Conservation (phyloP, 1,140 invertebrate species). For the Neodiprion lecontei region DNA sequence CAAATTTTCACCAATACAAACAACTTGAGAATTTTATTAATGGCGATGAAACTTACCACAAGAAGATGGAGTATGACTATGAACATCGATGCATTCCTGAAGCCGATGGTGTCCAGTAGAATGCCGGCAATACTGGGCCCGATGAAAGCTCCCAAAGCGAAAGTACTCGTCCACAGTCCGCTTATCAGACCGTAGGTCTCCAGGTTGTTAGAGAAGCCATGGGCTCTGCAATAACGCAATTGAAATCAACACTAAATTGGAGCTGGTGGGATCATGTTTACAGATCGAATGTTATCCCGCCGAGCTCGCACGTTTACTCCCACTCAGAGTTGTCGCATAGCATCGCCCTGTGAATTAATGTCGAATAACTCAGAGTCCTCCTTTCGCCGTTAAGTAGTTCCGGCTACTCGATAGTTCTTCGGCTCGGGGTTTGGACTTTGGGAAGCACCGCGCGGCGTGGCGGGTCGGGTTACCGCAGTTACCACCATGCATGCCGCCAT, state of each 20-base stretch:
- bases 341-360: too few relatives aligned
- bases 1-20: too few relatives aligned
- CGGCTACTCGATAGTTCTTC: background rate
- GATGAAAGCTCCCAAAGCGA: constrained; percentile 85
- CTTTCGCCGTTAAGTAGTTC: background rate
- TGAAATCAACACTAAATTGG: background rate
- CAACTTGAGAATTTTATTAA: too few relatives aligned
- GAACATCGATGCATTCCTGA: constrained; percentile 74
- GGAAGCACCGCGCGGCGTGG: background rate
- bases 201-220: constrained; percentile 80
- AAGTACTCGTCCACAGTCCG: constrained; percentile 84
- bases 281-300: too few relatives aligned
- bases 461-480: background rate
- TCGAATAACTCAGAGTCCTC: too few relatives aligned
- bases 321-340: too few relatives aligned
- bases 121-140: constrained; percentile 81
- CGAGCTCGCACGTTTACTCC: too few relatives aligned
- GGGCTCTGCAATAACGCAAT: constrained; percentile 59
- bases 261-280: too few relatives aligned
- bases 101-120: constrained; percentile 77
- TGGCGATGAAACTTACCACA: constrained; percentile 63
- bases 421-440: background rate
- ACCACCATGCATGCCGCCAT: background rate
- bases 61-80: constrained; percentile 72
- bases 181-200: constrained; percentile 86